Evolutionary conservation across 2,113 vertebrate species (phyloP), one percentile per base, ranked within the genome.

Genomic region (Pandion haliaetus): DNA sequence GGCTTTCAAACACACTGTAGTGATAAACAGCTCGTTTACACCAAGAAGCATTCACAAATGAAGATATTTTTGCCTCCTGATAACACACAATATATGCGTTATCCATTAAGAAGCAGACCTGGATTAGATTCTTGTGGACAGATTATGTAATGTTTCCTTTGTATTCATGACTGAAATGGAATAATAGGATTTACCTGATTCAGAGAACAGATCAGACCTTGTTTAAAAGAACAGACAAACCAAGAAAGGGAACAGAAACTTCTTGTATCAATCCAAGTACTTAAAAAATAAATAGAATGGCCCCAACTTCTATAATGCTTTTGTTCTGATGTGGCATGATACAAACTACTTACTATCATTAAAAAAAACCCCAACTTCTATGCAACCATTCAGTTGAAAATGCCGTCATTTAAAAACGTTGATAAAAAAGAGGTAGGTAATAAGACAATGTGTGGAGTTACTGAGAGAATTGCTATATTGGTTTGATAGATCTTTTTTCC

Each of bases 121-220:
- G 91, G 89, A 88, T 95, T 91, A 70, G 95, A 85, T 81, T 73
- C 59, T 47, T 57, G 62, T 32, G 82, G 45, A 24, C 42, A 96
- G 87, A 97, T 94, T 96, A 93, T 81, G 87, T 81, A 86, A 95
- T 83, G 82, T 86, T 89, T 85, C 74, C 82, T 94, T 90, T 96
- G 91, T 91, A 95, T 96, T 95, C 95, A 47, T 83, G 89, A 63
- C 45, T 95, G 94, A 94, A 94, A 83, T 0, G 6, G 89, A 74
- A 92, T 94, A 96, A 95, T 65, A 66, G 89, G 90, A 93, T 95
- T 96, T 96, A 76, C 77, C 66, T 76, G 76, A 77, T 91, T 77
- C 66, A 62, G 66, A 80, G 92, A 88, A 90, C 31, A 65, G 49
- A 80, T 88, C 87, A 80, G 74, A 50, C 59, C 63, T 71, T 85